Percentiles rank a stretch among this genome's conserved stretches.
These are phyloP conservation scores for Raphicerus campestris DNA, from an alignment of 2,113 vertebrate species.

Conservation along the genomic window DNA sequence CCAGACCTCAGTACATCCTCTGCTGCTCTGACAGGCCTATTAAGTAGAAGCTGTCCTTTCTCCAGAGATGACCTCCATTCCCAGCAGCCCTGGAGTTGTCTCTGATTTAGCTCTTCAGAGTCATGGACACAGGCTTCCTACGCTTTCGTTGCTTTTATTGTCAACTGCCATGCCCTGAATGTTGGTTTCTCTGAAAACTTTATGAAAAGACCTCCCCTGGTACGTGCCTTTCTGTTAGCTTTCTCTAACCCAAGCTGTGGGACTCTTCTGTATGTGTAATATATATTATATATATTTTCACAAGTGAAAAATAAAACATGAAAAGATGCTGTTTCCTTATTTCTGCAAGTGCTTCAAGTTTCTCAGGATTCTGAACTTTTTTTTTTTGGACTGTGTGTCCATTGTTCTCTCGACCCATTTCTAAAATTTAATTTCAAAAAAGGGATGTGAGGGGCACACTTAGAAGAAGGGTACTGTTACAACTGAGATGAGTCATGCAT, in stretches of 20 bases:
- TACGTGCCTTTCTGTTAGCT: constrained; percentile 28
- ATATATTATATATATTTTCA: constrained; percentile 64
- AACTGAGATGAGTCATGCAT: not conserved
- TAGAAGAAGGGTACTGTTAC: not conserved
- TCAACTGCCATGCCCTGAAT: not conserved
- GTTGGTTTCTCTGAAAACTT: not conserved
- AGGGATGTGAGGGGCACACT: not conserved
- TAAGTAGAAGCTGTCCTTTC: not conserved
- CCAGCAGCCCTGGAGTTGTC: not conserved
- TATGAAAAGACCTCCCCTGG: not conserved
- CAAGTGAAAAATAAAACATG: constrained; percentile 67
- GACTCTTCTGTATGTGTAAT: constrained; percentile 35
- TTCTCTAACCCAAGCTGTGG: constrained; percentile 21
- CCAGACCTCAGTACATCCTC: not conserved
- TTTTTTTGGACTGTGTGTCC: not conserved
- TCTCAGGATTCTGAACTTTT: not conserved
- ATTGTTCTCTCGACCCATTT: constrained; percentile 18
- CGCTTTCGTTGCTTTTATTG: not conserved
- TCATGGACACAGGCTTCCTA: not conserved
- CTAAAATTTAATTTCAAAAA: constrained; percentile 18
- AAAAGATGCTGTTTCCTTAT: constrained; percentile 51
- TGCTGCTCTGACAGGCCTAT: not conserved
- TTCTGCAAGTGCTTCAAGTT: constrained; percentile 24
- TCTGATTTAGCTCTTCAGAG: not conserved
- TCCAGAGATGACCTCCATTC: constrained; percentile 20